A percentile compares a stretch with the other conserved stretches of the same genome.
These are phyloP conservation scores for Nothoprocta pentlandii DNA, from an alignment of 2,113 vertebrate genomes.

Conservation along the genomic window DNA sequence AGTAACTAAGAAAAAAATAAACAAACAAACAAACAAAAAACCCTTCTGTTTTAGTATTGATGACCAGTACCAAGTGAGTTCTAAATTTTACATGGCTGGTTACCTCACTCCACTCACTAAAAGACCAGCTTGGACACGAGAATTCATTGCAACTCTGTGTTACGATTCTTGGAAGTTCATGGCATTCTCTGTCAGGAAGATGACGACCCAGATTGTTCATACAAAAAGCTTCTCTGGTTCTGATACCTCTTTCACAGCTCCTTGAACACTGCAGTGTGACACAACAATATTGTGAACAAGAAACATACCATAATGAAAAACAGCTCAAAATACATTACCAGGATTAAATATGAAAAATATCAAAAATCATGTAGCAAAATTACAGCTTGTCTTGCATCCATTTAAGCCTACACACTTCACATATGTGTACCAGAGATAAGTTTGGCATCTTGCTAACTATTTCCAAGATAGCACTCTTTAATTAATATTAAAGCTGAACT, in stretches of 20 bases:
- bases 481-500: neutral
- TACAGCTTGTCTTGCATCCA: neutral
- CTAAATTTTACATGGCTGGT: conserved; percentile 3
- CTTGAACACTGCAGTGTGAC: conserved; percentile 86
- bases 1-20: neutral
- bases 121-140: conserved; percentile 88
- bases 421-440: neutral
- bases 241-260: conserved; percentile 87
- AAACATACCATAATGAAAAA: neutral
- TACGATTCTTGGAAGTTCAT: conserved; percentile 76
- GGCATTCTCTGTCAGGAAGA: conserved; percentile 88
- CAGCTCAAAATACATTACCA: neutral
- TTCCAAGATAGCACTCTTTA: neutral
- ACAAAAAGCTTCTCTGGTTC: conserved; percentile 89
- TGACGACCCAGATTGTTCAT: conserved; percentile 88
- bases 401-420: neutral
- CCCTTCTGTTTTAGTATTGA: neutral
- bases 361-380: neutral
- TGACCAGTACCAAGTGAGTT: neutral
- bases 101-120: conserved; percentile 95
- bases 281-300: neutral
- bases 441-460: neutral
- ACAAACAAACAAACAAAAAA: neutral
- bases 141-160: conserved; percentile 87
- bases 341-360: neutral